Base-by-base conservation (phyloP, 2,888 invertebrate species). In the Pegoplata infirma region DNA sequence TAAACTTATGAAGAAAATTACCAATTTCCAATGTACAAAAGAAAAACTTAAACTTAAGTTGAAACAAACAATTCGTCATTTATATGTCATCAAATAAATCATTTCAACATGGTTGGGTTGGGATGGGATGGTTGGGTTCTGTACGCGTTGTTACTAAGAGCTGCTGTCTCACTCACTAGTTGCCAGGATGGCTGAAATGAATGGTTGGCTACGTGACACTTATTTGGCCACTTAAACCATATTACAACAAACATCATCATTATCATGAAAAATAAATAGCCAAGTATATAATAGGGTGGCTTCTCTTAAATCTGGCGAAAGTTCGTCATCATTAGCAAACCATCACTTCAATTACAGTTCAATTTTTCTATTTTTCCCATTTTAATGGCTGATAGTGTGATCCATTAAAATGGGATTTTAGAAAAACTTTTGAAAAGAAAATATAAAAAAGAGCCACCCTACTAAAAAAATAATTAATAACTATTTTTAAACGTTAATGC, bases 31-130 rank as follows among this genome's bases (percentile, higher is more conserved):
- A 5, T 28, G 40, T 14, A 51, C 5, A n/a, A 21, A 16, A 28
- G 21, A 19, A 40, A 63, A 49, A 68, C 12, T 36, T 40, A 10
- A 68, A 55, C 53, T 61, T 40, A 68, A 75, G 61, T 44, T 25
- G n/a, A 68, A 63, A 51, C 49, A 63, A 63, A 32, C 63, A 63
- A 69, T 76, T 58, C 56, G 67, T 75, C 67, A 72, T 72, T 79
- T 75, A 44, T 56, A 25, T 71, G 71, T 58, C 79, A 71, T 67
- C 71, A 58, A 32, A 75, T 75, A 75, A 79, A 78, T 78, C 78
- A 78, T 78, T 78, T 73, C 63, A 53, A 53, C 73, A 64, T 64
- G 58, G 36, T 28, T 64, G 68, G 10, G 25, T 67, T 28, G 49
- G n/a, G n/a, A n/a, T n/a, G n/a, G n/a, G n/a, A n/a, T n/a, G n/a